These are phyloP conservation scores for Perdita meconis DNA, from an alignment of 2,888 invertebrate genomes.

Conservation along the genomic window DNA sequence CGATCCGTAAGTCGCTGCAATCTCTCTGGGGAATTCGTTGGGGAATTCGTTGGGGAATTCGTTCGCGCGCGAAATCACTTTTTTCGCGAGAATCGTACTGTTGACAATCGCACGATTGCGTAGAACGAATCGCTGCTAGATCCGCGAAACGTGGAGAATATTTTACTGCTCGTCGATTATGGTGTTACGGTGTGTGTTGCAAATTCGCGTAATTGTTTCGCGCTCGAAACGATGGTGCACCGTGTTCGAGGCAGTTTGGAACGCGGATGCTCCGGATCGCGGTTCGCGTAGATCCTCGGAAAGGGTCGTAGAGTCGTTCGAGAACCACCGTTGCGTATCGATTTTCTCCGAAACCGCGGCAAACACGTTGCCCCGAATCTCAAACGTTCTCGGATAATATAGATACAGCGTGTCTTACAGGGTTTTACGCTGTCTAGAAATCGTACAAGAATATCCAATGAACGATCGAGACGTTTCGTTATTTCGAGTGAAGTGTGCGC, in stretches of 20 bases:
- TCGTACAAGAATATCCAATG: no score
- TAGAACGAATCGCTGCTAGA: no score
- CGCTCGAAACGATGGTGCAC: constrained; percentile 1
- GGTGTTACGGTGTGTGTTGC: constrained; percentile 15
- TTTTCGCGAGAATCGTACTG: no score
- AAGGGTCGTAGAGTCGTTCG: neutral
- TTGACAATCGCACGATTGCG: neutral
- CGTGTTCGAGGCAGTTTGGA: neutral
- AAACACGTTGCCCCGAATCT: neutral
- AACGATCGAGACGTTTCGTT: no score
- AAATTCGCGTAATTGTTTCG: constrained; percentile 30
- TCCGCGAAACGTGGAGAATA: no score
- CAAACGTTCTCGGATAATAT: neutral
- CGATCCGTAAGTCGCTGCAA: constrained; percentile 68
- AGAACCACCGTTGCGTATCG: constrained; percentile 3
- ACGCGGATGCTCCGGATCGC: neutral
- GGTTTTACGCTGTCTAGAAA: no score
- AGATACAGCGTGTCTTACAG: no score
- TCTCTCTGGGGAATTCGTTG: neutral
- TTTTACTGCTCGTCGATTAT: neutral
- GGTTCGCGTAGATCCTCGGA: neutral
- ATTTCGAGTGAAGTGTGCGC: neutral
- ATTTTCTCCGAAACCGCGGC: constrained; percentile 13
- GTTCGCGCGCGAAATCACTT: constrained; percentile 10
- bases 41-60: neutral